Base-by-base conservation (phyloP, 1,140 invertebrate species). In the Cotesia typhae region DNA sequence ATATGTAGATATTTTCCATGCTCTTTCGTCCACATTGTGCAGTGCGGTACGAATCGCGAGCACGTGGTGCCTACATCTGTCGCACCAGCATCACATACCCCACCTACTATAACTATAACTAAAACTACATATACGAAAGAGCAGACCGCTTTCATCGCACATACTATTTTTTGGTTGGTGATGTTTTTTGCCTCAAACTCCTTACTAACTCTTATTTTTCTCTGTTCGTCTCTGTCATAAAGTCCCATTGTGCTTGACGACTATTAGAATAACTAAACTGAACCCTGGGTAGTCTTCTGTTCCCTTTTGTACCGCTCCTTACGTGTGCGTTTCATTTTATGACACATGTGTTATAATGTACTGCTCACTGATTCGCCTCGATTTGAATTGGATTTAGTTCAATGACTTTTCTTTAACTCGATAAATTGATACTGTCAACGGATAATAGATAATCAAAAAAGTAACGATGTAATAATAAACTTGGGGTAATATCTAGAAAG, bases 201-300 rank as follows among this genome's bases (percentile, higher is more conserved):
- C 5, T 0, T n/a, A 12, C 53, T 55, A 57, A 57, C 60, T 65
- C 52, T 38, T 67, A 63, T 61, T 71, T 47, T 47, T 65, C 41
- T 52, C 65, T 37, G n/a, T 20, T 59, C 75, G 76, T 76, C 75
- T 77, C 77, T 79, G 76, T 80, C 78, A 76, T 73, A 72, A 51
- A 59, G 55, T 12, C 47, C 61, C 12, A 66, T 71, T 71, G 70
- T 71, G 20, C 59, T 67, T 55, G 66, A 41, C 75, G 76, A 77
- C 80, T 80, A 81, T 80, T 81, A 79, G 80, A 80, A 77, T 80
- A 80, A 79, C 28, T 28, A 28, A 28, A 28, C 28, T 28, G 28
- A 28, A 28, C 79, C 79, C 79, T 78, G 76, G 74, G 75, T 76
- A 74, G 37, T 47, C 14, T 59, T 38, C 20, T 36, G 41, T 20